Conservation (phyloP, 2,888 invertebrate genomes). For the Epinotia nisella region DNA sequence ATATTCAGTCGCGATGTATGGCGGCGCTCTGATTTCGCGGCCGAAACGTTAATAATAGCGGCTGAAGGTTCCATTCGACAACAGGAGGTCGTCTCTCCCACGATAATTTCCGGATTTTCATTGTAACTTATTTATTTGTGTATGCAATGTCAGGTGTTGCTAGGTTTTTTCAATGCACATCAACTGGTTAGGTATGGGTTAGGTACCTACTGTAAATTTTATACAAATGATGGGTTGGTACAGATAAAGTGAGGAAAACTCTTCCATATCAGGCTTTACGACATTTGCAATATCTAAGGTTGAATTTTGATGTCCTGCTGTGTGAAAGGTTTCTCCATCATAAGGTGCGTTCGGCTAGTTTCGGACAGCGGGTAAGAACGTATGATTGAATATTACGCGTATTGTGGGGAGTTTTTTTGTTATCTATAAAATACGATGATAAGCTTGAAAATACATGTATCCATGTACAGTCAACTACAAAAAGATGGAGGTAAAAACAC, state of each 20-base stretch:
- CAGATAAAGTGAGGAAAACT: neutral
- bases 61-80: conserved; percentile 78
- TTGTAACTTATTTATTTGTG: conserved; percentile 48
- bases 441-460: no score
- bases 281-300: neutral
- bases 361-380: no score
- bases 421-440: no score
- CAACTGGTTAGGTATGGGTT: no score
- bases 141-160: conserved; percentile 43
- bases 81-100: conserved; percentile 74
- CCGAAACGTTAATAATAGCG: conserved; percentile 78
- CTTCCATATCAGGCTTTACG: neutral
- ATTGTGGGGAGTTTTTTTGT: no score
- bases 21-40: conserved; percentile 81
- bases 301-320: neutral
- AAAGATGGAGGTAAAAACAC: no score
- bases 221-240: neutral
- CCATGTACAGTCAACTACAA: no score
- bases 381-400: no score
- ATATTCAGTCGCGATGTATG: conserved; percentile 80
- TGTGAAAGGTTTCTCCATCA: neutral
- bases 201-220: neutral
- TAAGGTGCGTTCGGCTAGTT: no score
- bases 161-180: conserved; percentile 32
- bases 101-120: conserved; percentile 69